A percentile compares a stretch with the other conserved stretches of the same genome.
These are phyloP conservation scores for Manis pentadactyla DNA, from an alignment of 2,797 vertebrate species.

Conservation along the genomic window DNA sequence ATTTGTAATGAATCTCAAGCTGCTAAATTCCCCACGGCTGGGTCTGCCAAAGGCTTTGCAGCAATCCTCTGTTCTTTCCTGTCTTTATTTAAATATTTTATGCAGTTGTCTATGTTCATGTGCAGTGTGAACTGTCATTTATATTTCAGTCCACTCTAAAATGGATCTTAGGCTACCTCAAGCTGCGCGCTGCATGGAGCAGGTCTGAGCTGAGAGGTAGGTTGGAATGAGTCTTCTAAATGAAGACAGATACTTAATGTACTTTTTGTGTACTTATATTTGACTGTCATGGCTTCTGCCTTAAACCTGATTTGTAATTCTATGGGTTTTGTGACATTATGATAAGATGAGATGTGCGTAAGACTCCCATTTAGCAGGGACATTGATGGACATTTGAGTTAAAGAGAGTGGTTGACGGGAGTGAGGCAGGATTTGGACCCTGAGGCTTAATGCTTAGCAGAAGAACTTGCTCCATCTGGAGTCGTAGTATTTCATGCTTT, in stretches of 20 bases:
- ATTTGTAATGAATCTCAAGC: slow-evolving; percentile 91
- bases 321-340: slow-evolving; percentile 88
- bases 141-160: slow-evolving; percentile 91
- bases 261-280: slow-evolving; percentile 94
- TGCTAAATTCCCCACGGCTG: slow-evolving; percentile 90
- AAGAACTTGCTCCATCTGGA: slow-evolving; percentile 71
- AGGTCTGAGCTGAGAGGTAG: slow-evolving; percentile 85
- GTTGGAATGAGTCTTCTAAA: slow-evolving; percentile 91
- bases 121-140: slow-evolving; percentile 94
- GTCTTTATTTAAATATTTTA: slow-evolving; percentile 97
- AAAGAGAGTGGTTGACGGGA: slow-evolving; percentile 73
- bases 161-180: slow-evolving; percentile 88
- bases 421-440: slow-evolving; percentile 81
- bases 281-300: slow-evolving; percentile 91
- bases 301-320: slow-evolving; percentile 91
- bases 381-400: slow-evolving; percentile 85
- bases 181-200: slow-evolving; percentile 83
- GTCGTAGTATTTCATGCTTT: slow-evolving; percentile 80
- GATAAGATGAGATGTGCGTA: slow-evolving; percentile 86
- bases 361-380: slow-evolving; percentile 89
- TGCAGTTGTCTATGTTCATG: slow-evolving; percentile 93
- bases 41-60: slow-evolving; percentile 89
- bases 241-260: slow-evolving; percentile 96
- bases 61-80: slow-evolving; percentile 90
- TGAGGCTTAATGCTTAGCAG: slow-evolving; percentile 79